Evolutionary conservation across 2,797 vertebrate genomes (phyloP).

Genomic region (Notolabrus celidotus): DNA sequence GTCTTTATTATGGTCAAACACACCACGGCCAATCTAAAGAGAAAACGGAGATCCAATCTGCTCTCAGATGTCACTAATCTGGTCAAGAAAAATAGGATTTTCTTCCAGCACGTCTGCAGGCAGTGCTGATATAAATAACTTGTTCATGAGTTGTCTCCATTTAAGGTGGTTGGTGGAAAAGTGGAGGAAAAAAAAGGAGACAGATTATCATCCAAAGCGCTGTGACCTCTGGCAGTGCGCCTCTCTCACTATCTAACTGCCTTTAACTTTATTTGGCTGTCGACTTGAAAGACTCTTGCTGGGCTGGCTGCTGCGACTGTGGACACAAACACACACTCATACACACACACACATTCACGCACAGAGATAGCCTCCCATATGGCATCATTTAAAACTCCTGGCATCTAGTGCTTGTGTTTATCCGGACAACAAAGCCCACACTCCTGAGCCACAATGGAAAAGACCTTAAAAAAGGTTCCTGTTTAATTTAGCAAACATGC

Average conservation of each 20-base stretch:
- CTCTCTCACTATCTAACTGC: conserved; percentile 70
- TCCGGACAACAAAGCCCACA: conserved; percentile 72
- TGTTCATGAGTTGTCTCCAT: conserved; percentile 62
- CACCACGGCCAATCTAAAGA: conserved; percentile 6
- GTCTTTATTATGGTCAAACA: conserved; percentile 24
- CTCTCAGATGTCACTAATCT: conserved; percentile 52
- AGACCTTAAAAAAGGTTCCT: conserved; percentile 31
- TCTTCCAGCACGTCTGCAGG: conserved; percentile 3
- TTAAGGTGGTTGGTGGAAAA: conserved; percentile 75
- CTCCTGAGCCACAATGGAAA: conserved; percentile 48
- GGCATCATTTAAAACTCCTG: conserved; percentile 78
- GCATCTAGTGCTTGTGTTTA: conserved; percentile 77
- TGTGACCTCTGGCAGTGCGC: conserved; percentile 68
- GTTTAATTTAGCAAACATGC: conserved; percentile 70
- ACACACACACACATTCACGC: conserved; percentile 27
- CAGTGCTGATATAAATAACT: conserved; percentile 71
- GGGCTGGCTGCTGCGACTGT: conserved; percentile 58
- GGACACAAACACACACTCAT: conserved; percentile 21
- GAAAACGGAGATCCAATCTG: conserved; percentile 18
- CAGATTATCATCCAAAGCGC: conserved; percentile 70
- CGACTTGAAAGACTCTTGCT: conserved; percentile 69
- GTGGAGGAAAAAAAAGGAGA: conserved; percentile 32
- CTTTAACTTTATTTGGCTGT: conserved; percentile 82
- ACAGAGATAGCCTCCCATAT: conserved; percentile 66
- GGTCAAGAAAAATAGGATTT: conserved; percentile 23